Conservation (phyloP, 2,113 vertebrate species). For the Paradisaea rubra region DNA sequence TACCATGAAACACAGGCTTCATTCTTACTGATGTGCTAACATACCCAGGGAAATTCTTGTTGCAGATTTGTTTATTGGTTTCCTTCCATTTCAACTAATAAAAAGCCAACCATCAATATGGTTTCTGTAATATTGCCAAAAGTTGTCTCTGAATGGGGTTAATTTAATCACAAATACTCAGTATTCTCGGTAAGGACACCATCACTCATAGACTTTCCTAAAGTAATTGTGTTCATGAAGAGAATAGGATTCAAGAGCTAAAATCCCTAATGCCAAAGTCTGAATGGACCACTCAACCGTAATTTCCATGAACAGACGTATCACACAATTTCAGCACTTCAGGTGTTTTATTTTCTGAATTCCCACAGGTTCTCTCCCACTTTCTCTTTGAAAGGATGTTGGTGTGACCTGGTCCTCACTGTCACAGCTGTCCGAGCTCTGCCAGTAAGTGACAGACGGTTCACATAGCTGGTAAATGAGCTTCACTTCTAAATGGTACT, state of each 20-base stretch:
- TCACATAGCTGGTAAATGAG: constrained; percentile 37
- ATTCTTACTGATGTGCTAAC: neutral
- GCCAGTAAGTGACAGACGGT: constrained; percentile 32
- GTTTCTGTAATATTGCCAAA: neutral
- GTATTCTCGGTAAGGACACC: neutral
- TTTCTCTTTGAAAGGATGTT: neutral
- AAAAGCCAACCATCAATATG: neutral
- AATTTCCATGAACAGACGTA: neutral
- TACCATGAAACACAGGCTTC: neutral
- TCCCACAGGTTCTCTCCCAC: neutral
- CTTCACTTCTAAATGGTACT: constrained; percentile 17
- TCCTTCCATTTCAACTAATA: neutral
- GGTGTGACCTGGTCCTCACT: neutral
- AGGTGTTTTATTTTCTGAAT: constrained; percentile 17
- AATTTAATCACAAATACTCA: neutral
- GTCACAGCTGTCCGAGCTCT: constrained; percentile 25
- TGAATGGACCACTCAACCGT: neutral
- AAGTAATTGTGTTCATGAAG: neutral
- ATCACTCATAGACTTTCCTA: neutral
- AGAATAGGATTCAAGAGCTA: neutral
- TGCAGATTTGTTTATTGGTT: neutral
- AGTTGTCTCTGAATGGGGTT: neutral
- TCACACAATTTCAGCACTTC: neutral
- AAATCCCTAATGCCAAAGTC: neutral
- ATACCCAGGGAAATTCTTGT: neutral